Conservation (phyloP, 1,140 invertebrate species). For the Ericerus pela region DNA sequence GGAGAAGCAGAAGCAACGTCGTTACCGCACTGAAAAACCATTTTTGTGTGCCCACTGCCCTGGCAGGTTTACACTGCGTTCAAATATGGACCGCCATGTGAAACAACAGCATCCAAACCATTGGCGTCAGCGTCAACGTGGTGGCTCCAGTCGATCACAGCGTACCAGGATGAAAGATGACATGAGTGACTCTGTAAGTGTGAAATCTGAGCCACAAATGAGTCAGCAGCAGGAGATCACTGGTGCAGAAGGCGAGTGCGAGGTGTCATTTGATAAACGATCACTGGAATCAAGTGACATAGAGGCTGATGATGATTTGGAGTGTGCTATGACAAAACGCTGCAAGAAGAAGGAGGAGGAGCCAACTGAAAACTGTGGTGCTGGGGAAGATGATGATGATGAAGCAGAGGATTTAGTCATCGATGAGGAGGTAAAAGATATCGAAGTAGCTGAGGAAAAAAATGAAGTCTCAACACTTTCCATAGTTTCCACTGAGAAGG, state of each 20-base stretch:
- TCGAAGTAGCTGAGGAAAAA: constrained; percentile 18
- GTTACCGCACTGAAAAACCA: constrained; percentile 78
- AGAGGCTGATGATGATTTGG: too few relatives aligned
- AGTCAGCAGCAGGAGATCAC: too few relatives aligned
- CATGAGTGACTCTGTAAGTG: too few relatives aligned
- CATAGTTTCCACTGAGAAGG: constrained; percentile 17
- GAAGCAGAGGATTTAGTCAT: constrained; percentile 53
- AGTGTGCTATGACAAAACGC: too few relatives aligned
- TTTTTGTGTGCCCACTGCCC: constrained; percentile 79
- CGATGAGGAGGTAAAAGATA: constrained; percentile 39
- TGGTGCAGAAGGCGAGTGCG: too few relatives aligned
- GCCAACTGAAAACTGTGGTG: constrained; percentile 31
- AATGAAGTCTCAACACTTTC: constrained; percentile 15
- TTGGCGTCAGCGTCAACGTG: constrained; percentile 56
- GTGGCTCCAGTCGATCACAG: constrained; percentile 1
- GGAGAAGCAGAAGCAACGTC: constrained; percentile 76
- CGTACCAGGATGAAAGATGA: neutral
- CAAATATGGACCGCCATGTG: constrained; percentile 85
- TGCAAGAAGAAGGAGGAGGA: constrained; percentile 30
- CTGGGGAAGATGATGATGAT: constrained; percentile 36
- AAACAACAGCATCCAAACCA: constrained; percentile 83
- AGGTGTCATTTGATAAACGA: too few relatives aligned
- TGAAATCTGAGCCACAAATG: constrained; percentile 3
- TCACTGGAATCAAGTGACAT: constrained; percentile 10
- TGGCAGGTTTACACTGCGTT: constrained; percentile 72